Evolutionary conservation across 2,113 vertebrate genomes (phyloP).

Genomic region (Centrocercus urophasianus): DNA sequence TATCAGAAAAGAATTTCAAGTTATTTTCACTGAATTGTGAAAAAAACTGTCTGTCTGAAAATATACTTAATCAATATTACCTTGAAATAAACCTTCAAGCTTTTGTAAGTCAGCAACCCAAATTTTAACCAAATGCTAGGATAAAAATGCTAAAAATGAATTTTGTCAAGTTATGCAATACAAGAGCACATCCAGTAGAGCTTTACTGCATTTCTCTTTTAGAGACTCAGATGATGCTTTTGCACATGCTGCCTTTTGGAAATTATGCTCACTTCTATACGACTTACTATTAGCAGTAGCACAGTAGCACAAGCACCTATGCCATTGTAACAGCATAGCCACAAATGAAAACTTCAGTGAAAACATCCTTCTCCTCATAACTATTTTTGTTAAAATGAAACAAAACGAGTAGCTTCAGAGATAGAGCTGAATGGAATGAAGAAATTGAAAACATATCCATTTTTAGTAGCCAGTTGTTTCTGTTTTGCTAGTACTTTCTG

Average conservation of each 20-base stretch:
- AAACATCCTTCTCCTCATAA: not conserved
- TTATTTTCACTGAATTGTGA: not conserved
- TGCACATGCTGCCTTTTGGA: not conserved
- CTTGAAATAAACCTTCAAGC: accelerated
- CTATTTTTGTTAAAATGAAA: not conserved
- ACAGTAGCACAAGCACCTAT: not conserved
- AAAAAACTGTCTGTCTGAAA: not conserved
- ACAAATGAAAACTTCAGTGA: not conserved
- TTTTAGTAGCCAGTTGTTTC: not conserved
- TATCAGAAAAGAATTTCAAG: not conserved
- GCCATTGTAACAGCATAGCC: not conserved
- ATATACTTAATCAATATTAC: not conserved
- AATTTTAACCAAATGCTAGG: not conserved
- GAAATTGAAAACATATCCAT: not conserved
- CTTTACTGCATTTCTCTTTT: not conserved
- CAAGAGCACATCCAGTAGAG: not conserved
- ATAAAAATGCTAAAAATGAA: not conserved
- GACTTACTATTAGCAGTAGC: not conserved
- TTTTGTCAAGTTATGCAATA: not conserved
- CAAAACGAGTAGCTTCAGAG: not conserved
- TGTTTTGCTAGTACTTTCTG: not conserved
- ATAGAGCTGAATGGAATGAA: not conserved
- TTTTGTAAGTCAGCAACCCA: not conserved
- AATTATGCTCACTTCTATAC: not conserved
- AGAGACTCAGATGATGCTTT: not conserved